phyloP scores from a whole-genome alignment of 2,888 invertebrate species.

The Pseudococcus jackbeardsleyi region DNA sequence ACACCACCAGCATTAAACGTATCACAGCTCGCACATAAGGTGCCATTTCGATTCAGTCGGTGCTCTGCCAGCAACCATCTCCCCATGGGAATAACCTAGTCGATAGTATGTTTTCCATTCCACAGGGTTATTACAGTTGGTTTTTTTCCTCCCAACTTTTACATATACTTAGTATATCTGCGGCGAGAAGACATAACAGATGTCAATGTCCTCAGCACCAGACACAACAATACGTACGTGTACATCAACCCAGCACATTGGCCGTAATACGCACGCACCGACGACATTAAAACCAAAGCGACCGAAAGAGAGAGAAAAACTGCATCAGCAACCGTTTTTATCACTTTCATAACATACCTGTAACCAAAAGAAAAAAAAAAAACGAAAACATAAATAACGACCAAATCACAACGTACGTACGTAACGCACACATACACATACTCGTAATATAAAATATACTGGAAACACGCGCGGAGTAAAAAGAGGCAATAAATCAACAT shows the following conservation, averaged over 20 bases:
- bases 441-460: background rate
- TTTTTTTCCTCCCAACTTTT: background rate
- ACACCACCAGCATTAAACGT: background rate
- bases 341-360: slow-evolving; percentile 38
- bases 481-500: slow-evolving; percentile 25
- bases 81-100: background rate
- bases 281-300: background rate
- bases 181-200: slow-evolving; percentile 1
- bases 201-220: slow-evolving; percentile 26
- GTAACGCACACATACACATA: no score
- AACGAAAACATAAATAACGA: slow-evolving; percentile 2
- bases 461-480: slow-evolving; percentile 5
- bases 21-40: background rate
- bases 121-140: background rate
- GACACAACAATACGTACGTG: slow-evolving; percentile 7
- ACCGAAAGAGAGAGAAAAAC: background rate
- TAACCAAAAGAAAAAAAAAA: background rate
- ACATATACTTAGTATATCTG: background rate
- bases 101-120: slow-evolving; percentile 14
- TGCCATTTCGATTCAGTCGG: background rate
- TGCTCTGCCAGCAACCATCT: background rate
- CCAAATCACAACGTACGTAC: slow-evolving; percentile 3
- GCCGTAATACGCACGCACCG: background rate
- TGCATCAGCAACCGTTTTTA: background rate
- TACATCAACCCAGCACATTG: background rate